A percentile compares a stretch with the other conserved stretches of the same genome.
Conservation (phyloP, 2,888 invertebrate genomes). For the Acanthopleura granulata region DNA sequence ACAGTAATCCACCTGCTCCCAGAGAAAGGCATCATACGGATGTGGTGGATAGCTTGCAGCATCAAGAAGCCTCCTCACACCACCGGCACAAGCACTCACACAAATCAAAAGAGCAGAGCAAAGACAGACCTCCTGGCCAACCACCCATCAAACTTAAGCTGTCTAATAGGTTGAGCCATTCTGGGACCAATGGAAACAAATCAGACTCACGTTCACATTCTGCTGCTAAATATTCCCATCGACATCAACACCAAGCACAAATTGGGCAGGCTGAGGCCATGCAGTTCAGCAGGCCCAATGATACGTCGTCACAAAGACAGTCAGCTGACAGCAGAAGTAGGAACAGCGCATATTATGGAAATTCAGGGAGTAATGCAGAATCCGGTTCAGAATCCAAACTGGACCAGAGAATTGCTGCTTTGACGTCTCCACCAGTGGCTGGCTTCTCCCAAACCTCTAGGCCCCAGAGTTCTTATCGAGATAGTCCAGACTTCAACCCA, state of each 20-base stretch:
- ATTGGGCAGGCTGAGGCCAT: background rate
- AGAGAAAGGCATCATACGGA: background rate
- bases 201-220: slow-evolving; percentile 4
- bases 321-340: background rate
- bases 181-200: slow-evolving; percentile 17
- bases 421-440: background rate
- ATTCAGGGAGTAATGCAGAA: background rate
- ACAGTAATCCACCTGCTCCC: background rate
- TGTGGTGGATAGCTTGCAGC: background rate
- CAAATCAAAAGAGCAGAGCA: slow-evolving; percentile 15
- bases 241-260: background rate
- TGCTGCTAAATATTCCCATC: slow-evolving; percentile 10
- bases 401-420: background rate
- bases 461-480: background rate
- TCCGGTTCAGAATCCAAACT: no score
- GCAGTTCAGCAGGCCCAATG: background rate
- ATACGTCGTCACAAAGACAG: background rate
- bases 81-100: slow-evolving; percentile 15
- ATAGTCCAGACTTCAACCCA: slow-evolving; percentile 9
- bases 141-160: slow-evolving; percentile 8
- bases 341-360: background rate
- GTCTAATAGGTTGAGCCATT: background rate
- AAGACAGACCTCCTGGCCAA: background rate
- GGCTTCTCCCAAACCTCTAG: slow-evolving; percentile 3
- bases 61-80: background rate